Evolutionary conservation across 2,113 vertebrate genomes (phyloP).

Genomic region (Clarias magur): DNA sequence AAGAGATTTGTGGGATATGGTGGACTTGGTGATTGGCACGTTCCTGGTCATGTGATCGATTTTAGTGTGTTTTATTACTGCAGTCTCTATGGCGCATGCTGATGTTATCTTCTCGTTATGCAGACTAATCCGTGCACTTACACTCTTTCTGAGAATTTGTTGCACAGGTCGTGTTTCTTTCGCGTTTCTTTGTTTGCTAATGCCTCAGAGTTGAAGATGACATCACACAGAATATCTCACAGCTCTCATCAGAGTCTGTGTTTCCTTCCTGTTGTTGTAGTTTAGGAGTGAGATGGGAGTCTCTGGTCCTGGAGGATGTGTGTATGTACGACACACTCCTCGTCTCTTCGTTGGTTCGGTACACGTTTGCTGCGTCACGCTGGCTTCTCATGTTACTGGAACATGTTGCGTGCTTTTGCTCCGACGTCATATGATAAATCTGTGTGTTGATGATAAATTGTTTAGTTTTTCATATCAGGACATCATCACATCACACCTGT

Average conservation of each 20-base stretch:
- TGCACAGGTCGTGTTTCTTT: neutral
- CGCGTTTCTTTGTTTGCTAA: neutral
- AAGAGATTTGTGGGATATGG: neutral
- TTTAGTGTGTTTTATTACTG: neutral
- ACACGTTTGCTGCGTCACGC: neutral
- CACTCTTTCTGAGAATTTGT: neutral
- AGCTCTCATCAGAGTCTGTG: too few relatives aligned
- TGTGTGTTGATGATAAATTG: neutral
- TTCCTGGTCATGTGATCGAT: neutral
- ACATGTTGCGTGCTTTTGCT: neutral
- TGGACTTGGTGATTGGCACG: neutral
- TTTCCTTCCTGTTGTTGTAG: neutral
- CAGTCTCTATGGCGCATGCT: neutral
- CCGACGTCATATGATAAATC: neutral
- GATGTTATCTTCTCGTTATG: neutral
- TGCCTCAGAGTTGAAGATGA: neutral
- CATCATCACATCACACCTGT: neutral
- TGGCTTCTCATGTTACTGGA: neutral
- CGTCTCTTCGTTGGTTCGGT: neutral
- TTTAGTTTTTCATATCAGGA: neutral
- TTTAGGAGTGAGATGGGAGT: neutral
- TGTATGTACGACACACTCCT: neutral
- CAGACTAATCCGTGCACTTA: too few relatives aligned
- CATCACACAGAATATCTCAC: neutral
- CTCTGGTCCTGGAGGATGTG: neutral